phyloP scores from a whole-genome alignment of 2,888 invertebrate species.

The Epistrophe eligans region DNA sequence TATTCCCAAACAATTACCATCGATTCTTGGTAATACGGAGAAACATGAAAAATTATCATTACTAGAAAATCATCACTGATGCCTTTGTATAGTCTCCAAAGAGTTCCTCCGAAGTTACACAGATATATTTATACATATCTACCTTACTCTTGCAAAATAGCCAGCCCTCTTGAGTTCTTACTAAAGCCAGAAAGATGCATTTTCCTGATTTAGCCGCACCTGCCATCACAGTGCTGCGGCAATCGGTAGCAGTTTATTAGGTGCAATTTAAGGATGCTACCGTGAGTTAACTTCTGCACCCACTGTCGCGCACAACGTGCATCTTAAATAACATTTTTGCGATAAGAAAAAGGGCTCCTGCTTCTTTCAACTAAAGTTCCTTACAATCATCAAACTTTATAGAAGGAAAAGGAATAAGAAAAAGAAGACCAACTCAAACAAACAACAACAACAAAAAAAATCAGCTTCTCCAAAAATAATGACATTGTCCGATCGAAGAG shows the following conservation, averaged over 20 bases:
- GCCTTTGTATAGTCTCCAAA: conserved; percentile 5
- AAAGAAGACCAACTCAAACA: neutral
- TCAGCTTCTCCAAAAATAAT: conserved; percentile 65
- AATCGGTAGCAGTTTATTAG: conserved; percentile 77
- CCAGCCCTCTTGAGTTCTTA: conserved; percentile 18
- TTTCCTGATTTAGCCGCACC: conserved; percentile 71
- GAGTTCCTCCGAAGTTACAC: conserved; percentile 19
- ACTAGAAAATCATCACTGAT: conserved; percentile 69
- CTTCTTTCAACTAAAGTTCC: conserved; percentile 10
- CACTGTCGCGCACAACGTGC: conserved; percentile 64
- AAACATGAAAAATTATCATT: conserved; percentile 74
- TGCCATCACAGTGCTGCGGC: conserved; percentile 54
- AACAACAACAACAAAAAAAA: conserved; percentile 13
- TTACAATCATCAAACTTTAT: neutral
- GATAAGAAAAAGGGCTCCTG: conserved; percentile 66
- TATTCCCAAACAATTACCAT: conserved; percentile 71
- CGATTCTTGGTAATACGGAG: conserved; percentile 70
- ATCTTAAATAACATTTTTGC: conserved; percentile 49
- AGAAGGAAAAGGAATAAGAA: neutral
- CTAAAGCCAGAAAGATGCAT: conserved; percentile 56
- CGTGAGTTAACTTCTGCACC: conserved; percentile 69
- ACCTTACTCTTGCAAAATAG: conserved; percentile 14
- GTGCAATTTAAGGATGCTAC: conserved; percentile 77
- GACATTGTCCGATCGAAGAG: conserved; percentile 63
- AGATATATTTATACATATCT: neutral